These are phyloP conservation scores for Tyrannus savana DNA, from an alignment of 2,113 vertebrate species.

Conservation along the genomic window DNA sequence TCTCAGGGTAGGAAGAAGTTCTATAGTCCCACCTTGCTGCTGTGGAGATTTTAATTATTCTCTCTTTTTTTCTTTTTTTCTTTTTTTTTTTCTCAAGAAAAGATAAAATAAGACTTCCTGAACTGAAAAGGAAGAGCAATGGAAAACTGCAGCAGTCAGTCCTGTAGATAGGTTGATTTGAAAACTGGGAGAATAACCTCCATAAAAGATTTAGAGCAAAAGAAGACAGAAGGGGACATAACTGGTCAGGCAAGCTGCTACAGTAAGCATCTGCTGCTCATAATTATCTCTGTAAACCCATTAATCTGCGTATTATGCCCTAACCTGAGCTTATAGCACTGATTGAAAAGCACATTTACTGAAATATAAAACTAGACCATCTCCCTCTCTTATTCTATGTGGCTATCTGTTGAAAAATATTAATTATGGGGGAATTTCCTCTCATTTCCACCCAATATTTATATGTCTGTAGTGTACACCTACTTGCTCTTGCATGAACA, in stretches of 20 bases:
- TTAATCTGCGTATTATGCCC: neutral
- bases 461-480: neutral
- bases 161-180: neutral
- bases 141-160: neutral
- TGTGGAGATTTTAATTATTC: neutral
- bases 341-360: neutral
- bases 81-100: neutral
- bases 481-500: neutral
- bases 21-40: neutral
- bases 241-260: neutral
- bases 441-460: neutral
- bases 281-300: neutral
- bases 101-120: neutral
- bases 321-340: neutral
- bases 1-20: neutral
- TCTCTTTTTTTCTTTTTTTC: neutral
- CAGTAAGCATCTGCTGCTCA: neutral
- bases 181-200: neutral
- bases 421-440: neutral
- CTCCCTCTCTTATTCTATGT: neutral
- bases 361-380: neutral
- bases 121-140: neutral
- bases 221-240: neutral
- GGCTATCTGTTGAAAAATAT: neutral
- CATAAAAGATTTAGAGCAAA: neutral